Evolutionary conservation across 2,888 invertebrate genomes (phyloP).

Genomic region (Polietes domitor): DNA sequence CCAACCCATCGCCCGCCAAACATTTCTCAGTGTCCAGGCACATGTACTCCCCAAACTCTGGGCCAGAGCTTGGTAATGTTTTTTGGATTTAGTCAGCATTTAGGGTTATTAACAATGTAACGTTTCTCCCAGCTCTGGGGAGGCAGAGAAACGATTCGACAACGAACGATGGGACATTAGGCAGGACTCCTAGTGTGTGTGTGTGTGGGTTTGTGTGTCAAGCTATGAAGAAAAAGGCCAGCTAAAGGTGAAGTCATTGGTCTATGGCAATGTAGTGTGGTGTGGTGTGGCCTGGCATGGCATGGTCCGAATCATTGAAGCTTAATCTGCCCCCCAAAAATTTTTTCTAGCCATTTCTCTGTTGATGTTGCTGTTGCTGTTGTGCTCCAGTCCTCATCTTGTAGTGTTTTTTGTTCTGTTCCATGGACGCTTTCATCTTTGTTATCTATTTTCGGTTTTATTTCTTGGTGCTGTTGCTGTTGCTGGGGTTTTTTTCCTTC

Average conservation of each 20-base stretch:
- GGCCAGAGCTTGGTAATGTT: slow-evolving; percentile 21
- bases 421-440: slow-evolving; percentile 20
- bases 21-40: neutral
- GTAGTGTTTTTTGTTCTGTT: slow-evolving; percentile 3
- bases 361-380: slow-evolving; percentile 34
- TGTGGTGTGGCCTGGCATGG: neutral
- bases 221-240: slow-evolving; percentile 7
- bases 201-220: neutral
- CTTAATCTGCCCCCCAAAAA: slow-evolving; percentile 8
- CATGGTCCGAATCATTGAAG: slow-evolving; percentile 25
- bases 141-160: neutral
- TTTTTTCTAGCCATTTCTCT: slow-evolving; percentile 47
- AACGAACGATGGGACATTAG: slow-evolving; percentile 2
- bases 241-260: slow-evolving; percentile 30
- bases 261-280: neutral
- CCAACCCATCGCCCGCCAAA: neutral
- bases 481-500: slow-evolving; percentile 40
- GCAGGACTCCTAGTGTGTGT: slow-evolving; percentile 4
- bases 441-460: slow-evolving; percentile 43
- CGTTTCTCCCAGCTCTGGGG: slow-evolving; percentile 46
- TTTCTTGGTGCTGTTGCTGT: slow-evolving; percentile 5
- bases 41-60: neutral
- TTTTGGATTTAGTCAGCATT: slow-evolving; percentile 58
- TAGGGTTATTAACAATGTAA: slow-evolving; percentile 64
- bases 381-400: neutral